Evolutionary conservation across 2,113 vertebrate species (phyloP).

Genomic region (Ciconia boyciana): DNA sequence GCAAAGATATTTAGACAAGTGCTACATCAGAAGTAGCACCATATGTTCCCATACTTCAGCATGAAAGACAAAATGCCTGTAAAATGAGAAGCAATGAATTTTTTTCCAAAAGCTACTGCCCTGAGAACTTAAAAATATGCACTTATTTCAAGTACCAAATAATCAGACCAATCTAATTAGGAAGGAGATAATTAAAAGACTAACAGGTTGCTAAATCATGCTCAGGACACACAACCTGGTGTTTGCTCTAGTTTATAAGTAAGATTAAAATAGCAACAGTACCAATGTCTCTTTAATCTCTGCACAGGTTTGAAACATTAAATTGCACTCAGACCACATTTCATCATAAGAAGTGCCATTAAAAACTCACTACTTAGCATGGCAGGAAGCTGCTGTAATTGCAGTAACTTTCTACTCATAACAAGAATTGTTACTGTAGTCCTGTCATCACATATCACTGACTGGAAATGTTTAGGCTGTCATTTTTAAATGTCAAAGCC

Average conservation of each 20-base stretch:
- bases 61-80: slow-evolving; percentile 27
- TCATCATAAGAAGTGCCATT: background rate
- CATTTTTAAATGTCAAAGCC: background rate
- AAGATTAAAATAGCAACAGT: slow-evolving; percentile 3
- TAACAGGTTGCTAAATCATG: slow-evolving; percentile 20
- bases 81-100: slow-evolving; percentile 47
- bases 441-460: background rate
- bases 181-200: slow-evolving; percentile 35
- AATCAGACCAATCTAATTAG: slow-evolving; percentile 54
- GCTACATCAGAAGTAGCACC: slow-evolving; percentile 58
- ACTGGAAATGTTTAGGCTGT: background rate
- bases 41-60: slow-evolving; percentile 55
- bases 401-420: background rate
- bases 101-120: slow-evolving; percentile 47
- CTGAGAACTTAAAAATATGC: slow-evolving; percentile 40
- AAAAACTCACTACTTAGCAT: background rate
- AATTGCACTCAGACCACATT: background rate
- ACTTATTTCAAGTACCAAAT: slow-evolving; percentile 56
- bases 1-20: slow-evolving; percentile 60
- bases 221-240: background rate
- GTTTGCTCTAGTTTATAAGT: background rate
- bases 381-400: background rate
- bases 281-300: background rate
- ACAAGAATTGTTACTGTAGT: background rate
- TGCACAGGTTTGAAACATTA: background rate